phyloP scores from a whole-genome alignment of 2,113 vertebrate genomes.

The Saccopteryx bilineata region DNA sequence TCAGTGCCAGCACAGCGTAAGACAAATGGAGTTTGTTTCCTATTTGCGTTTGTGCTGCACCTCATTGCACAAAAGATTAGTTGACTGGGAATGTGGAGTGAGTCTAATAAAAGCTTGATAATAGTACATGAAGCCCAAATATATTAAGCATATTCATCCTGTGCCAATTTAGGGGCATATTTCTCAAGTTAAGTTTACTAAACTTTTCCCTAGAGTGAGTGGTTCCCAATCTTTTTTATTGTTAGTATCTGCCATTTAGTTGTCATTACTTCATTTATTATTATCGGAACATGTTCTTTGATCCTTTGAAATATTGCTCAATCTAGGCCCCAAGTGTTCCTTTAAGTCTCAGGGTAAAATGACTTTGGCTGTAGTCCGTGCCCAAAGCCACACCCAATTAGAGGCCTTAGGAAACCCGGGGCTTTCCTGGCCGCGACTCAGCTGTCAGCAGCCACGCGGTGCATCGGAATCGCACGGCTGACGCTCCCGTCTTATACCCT shows the following conservation, averaged over 20 bases:
- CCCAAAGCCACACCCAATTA: conserved; percentile 77
- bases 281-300: conserved; percentile 25
- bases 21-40: not conserved
- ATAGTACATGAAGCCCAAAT: not conserved
- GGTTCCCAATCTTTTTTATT: not conserved
- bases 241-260: conserved; percentile 40
- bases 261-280: conserved; percentile 14
- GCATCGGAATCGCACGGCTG: not conserved
- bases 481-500: not conserved
- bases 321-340: conserved; percentile 7
- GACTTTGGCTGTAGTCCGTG: conserved; percentile 5
- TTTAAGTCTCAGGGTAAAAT: conserved; percentile 55
- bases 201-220: conserved; percentile 29
- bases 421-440: not conserved
- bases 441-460: not conserved
- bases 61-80: conserved; percentile 14
- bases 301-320: conserved; percentile 59
- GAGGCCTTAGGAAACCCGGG: conserved; percentile 68
- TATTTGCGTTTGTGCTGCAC: not conserved
- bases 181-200: conserved; percentile 50
- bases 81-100: not conserved
- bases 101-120: conserved; percentile 12
- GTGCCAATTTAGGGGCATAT: not conserved
- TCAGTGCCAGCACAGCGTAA: not conserved
- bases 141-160: not conserved